These are phyloP conservation scores for Anabacerthia variegaticeps DNA, from an alignment of 2,797 vertebrate species.

Conservation along the genomic window DNA sequence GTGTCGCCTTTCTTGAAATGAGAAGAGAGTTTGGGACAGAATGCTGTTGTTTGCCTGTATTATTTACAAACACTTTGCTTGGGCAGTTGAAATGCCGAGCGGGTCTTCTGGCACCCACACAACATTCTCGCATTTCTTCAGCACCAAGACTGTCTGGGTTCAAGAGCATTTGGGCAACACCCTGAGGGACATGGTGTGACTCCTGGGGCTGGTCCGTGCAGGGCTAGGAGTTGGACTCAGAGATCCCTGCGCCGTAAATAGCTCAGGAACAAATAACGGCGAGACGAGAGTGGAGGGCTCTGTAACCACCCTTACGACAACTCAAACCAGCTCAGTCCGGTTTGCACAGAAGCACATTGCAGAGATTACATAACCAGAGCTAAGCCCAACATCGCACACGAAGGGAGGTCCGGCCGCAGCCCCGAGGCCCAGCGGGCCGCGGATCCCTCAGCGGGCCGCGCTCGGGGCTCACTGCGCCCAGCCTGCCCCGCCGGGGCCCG, in stretches of 20 bases:
- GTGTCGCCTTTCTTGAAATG: fast-evolving
- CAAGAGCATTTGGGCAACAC: fast-evolving
- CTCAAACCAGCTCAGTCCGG: not conserved
- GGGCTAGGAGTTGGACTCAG: not conserved
- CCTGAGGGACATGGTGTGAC: no score
- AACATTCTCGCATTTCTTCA: no score
- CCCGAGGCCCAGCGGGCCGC: not conserved
- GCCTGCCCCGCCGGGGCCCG: not conserved
- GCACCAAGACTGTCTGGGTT: not conserved
- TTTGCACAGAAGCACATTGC: not conserved
- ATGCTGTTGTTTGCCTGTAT: fast-evolving
- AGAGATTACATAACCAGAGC: not conserved
- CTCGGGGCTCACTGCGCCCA: no score
- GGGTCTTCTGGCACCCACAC: not conserved
- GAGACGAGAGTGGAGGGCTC: not conserved
- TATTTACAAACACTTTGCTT: not conserved
- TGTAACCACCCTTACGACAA: not conserved
- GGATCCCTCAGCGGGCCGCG: no score
- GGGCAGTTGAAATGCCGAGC: fast-evolving
- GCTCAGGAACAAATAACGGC: not conserved
- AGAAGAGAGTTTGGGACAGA: not conserved
- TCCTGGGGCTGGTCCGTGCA: not conserved
- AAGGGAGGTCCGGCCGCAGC: not conserved
- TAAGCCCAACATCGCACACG: not conserved
- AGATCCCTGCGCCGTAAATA: no score